phyloP scores from a whole-genome alignment of 1,140 invertebrate genomes.

The Ericerus pela region DNA sequence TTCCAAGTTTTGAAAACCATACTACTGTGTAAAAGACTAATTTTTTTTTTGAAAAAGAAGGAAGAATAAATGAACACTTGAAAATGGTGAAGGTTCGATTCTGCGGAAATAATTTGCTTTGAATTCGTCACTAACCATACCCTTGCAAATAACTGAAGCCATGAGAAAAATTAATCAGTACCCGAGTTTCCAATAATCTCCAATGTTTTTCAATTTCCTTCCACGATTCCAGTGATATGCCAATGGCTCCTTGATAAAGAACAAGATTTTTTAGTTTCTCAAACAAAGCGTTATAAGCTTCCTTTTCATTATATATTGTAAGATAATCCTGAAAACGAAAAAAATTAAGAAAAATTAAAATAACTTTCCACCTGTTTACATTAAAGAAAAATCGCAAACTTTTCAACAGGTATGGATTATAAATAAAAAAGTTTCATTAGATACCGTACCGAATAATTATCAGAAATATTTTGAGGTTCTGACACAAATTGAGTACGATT shows the following conservation, averaged over 20 bases:
- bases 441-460: constrained; percentile 36
- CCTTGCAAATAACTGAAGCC: too few species aligned
- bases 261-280: constrained; percentile 57
- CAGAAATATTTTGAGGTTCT: constrained; percentile 32
- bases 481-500: constrained; percentile 52
- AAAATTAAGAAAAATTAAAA: constrained; percentile 15
- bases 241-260: constrained; percentile 57
- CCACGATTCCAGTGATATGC: constrained; percentile 66
- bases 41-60: too few species aligned
- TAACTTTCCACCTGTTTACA: too few species aligned
- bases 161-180: too few species aligned
- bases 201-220: constrained; percentile 56
- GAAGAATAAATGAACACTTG: too few species aligned
- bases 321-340: constrained; percentile 50
- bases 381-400: background rate
- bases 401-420: background rate
- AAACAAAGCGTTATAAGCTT: constrained; percentile 48
- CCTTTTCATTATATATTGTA: constrained; percentile 50
- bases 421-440: constrained; percentile 18
- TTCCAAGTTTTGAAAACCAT: too few species aligned
- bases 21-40: too few species aligned
- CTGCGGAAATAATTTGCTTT: too few species aligned
- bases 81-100: too few species aligned
- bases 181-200: constrained; percentile 36
- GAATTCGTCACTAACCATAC: too few species aligned